A percentile compares a stretch with the other conserved stretches of the same genome.
These are phyloP conservation scores for Nematostella vectensis DNA, from an alignment of 92 coral and sea anemone genomes.

Conservation along the genomic window DNA sequence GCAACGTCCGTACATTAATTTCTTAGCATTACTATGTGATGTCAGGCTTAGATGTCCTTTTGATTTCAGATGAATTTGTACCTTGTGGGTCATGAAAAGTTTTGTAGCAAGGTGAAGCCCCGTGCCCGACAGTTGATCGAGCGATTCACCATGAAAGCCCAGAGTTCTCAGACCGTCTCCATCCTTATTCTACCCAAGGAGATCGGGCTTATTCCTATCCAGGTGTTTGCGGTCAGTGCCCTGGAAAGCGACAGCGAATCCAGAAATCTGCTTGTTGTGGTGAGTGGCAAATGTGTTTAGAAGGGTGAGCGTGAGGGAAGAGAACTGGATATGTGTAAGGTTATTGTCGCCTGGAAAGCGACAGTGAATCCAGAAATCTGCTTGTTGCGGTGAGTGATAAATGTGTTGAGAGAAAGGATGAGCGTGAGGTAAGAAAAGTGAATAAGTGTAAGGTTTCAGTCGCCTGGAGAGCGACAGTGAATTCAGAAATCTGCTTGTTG, in stretches of 20 bases:
- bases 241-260: slow-evolving; percentile 19
- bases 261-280: slow-evolving; percentile 55
- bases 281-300: no score
- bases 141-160: slow-evolving; percentile 6
- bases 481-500: slow-evolving; percentile 38
- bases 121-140: slow-evolving; percentile 21
- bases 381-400: slow-evolving; percentile 68
- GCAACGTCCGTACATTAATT: no score
- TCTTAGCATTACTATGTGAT: no score
- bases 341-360: no score
- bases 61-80: slow-evolving; percentile 43
- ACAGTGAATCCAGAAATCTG: slow-evolving; percentile 29
- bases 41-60: no score
- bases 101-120: slow-evolving; percentile 53
- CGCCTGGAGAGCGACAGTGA: slow-evolving; percentile 26
- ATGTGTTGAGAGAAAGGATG: no score
- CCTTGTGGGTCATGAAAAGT: slow-evolving; percentile 48
- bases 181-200: slow-evolving; percentile 79
- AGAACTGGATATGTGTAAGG: no score
- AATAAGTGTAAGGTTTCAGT: no score
- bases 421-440: no score
- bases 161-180: slow-evolving; percentile 48
- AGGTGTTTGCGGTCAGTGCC: slow-evolving; percentile 26
- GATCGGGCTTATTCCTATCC: slow-evolving; percentile 55
- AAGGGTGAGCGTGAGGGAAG: no score